Evolutionary conservation across 2,113 vertebrate genomes (phyloP), one percentile per base, ranked within the genome.

Genomic region (Odontesthes bonariensis): DNA sequence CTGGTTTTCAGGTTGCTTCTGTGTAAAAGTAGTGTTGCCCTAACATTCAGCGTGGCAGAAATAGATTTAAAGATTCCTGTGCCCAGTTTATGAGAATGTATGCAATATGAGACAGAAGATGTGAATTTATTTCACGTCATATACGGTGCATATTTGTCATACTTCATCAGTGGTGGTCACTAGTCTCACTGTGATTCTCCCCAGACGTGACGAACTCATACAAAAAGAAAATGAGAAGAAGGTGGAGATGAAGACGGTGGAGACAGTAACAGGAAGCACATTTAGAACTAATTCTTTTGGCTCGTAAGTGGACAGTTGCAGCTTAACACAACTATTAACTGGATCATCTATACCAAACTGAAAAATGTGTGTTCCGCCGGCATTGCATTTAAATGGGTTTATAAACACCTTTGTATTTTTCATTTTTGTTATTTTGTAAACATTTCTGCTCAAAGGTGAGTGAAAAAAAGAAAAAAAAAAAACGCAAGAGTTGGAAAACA

Each of bases 1-100:
- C n/a, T 99, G 79, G 86, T 92, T 73, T 99, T 96, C 92, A 97
- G 98, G 98, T 98, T 89, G 64, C 52, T 53, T 8, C 10, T 19
- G n/a, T 22, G 14, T 35, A 13, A 35, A 17, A 69, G 16, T 7
- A n/a, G 12, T n/a, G 3, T 42, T 3, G 8, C 46, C 49, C 35
- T 5, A 51, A 38, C 19, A 23, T 27, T 20, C n/a, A 12, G 14
- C 7, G 16, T 1, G 42, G 13, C 12, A 14, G 42, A 42, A 42
- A 42, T 38, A 12, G 8, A 12, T 12, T 11, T 42, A 42, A 42
- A 42, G 27, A 27, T 27, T 2, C 27, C 27, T 27, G 27, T 27
- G 27, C 27, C 27, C 27, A 27, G 27, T 27, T 27, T 27, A 27
- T 27, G 27, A 27, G 1, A 27, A 27, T 44, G 1, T 44, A 14